Evolutionary conservation across 2,888 invertebrate species (phyloP).

Genomic region (Blastobasis adustella): DNA sequence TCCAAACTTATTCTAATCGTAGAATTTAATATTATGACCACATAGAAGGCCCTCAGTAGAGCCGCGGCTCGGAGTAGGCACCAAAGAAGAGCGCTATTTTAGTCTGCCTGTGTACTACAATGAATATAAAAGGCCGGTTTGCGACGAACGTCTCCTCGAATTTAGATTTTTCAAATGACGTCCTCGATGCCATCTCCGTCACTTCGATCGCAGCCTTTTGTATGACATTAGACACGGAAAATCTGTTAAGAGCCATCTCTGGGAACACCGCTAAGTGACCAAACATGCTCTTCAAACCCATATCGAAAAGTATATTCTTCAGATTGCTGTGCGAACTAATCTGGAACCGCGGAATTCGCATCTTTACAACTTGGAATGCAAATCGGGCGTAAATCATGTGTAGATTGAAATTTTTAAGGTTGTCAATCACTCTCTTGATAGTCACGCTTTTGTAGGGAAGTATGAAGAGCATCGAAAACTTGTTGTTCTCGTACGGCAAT

Average conservation of each 20-base stretch:
- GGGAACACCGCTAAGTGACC: slow-evolving; percentile 38
- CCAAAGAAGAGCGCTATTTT: slow-evolving; percentile 50
- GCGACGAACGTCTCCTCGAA: slow-evolving; percentile 31
- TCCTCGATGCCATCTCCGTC: slow-evolving; percentile 49
- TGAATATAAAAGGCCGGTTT: slow-evolving; percentile 53
- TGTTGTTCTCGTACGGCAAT: slow-evolving; percentile 46
- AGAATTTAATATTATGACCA: too few species aligned
- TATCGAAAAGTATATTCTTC: slow-evolving; percentile 59
- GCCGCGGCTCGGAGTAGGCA: slow-evolving; percentile 53
- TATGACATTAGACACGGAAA: slow-evolving; percentile 45
- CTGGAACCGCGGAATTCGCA: slow-evolving; percentile 76
- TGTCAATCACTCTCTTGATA: slow-evolving; percentile 56
- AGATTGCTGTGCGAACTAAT: slow-evolving; percentile 61
- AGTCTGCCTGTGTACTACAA: slow-evolving; percentile 46
- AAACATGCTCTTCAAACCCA: slow-evolving; percentile 51
- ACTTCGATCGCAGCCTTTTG: slow-evolving; percentile 60
- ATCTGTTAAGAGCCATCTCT: slow-evolving; percentile 31
- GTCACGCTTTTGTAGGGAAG: slow-evolving; percentile 67
- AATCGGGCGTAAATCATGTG: slow-evolving; percentile 39
- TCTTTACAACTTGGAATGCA: slow-evolving; percentile 19
- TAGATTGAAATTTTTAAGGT: slow-evolving; percentile 60
- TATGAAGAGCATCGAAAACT: slow-evolving; percentile 78
- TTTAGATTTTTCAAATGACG: slow-evolving; percentile 28
- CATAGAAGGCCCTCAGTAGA: slow-evolving; percentile 23
- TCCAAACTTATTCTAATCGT: too few species aligned